Evolutionary conservation across 2,888 invertebrate species (phyloP), one percentile per base, ranked within the genome.

Genomic region (Heliconius sara): DNA sequence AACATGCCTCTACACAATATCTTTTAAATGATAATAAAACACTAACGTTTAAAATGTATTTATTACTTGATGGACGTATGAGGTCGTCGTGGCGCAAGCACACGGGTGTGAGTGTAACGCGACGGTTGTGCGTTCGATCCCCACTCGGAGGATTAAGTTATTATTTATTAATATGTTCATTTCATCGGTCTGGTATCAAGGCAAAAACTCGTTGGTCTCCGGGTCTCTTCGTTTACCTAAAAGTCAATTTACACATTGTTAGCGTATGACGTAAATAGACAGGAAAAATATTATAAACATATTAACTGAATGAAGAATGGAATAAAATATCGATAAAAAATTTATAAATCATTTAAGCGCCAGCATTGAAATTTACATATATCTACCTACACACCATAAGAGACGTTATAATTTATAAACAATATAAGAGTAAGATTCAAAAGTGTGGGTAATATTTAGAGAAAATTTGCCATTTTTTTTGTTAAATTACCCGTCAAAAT

Each of bases 1-100:
- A 68, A 22, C 68, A 60, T 65, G 34, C 60, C 34, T 60, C 57
- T 73, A 73, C 16, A 34, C 13, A 60, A 73, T 73, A 73, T 63
- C 34, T 76, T 47, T n/a, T 27, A 68, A 76, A 68, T 57, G 70
- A 70, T 70, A 70, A 70, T 70, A 47, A 70, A 68, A 68, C 68
- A 70, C 70, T 25, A 70, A 47, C 25, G 43, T 16, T 70, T 70
- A 43, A 70, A 70, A 70, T 70, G 25, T 68, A 47, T 70, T 47
- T 68, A 47, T 70, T 47, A 16, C 16, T 47, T 43, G 25, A 25
- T 25, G 25, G 25, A n/a, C 19, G 9, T 52, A 52, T 52, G 22
- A 52, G 22, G 52, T 7, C 19, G 19, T 52, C 0, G 52, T 19
- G 52, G 19, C 52, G 6, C 52, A 19, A 19, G 2, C 16, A 3